Evolutionary conservation across 2,113 vertebrate species (phyloP), one percentile per base, ranked within the genome.

Genomic region (Oncorhynchus tshawytscha): DNA sequence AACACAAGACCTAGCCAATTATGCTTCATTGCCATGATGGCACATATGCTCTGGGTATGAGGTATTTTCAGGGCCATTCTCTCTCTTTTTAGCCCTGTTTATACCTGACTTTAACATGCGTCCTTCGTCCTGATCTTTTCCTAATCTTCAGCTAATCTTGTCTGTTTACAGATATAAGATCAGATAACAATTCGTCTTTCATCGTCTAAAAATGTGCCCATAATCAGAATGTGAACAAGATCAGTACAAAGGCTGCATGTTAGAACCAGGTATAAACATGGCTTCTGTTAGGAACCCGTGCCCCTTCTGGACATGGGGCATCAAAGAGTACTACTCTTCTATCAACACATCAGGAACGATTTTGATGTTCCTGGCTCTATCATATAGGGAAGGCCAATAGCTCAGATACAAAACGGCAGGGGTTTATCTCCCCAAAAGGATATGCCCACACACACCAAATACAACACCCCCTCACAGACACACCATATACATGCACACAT

Each of bases 291-390:
- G 51, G 16, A 54, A 79, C 82, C 86, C 72, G 72, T 80, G 11
- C 22, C 59, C 72, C 66, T 69, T 72, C 57, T 22, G 70, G 80
- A 75, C 75, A 73, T 71, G 82, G 70, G 34, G 64, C 75, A 84
- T 75, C 66, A 81, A 45, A 80, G 73, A 57, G n/a, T 71, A 72
- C 73, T 20, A 31, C 31, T 84, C 77, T 82, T 77, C 72, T 75
- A 65, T 72, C 45, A 66, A 75, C 67, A 74, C 27, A 64, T 76
- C 71, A 81, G 73, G 71, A 70, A 72, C 3, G 16, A 18, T 54
- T 54, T 54, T 54, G 4, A 16, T 54, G 51, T 54, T 54, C 51
- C 51, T 54, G 51, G 5, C 51, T 9, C 39, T 11, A 57, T 20
- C 20, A 20, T 22, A 22, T 20, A 62, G n/a, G 59, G 59, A 62